Conservation (phyloP, 1,140 invertebrate genomes). For the Scylla paramamosain region DNA sequence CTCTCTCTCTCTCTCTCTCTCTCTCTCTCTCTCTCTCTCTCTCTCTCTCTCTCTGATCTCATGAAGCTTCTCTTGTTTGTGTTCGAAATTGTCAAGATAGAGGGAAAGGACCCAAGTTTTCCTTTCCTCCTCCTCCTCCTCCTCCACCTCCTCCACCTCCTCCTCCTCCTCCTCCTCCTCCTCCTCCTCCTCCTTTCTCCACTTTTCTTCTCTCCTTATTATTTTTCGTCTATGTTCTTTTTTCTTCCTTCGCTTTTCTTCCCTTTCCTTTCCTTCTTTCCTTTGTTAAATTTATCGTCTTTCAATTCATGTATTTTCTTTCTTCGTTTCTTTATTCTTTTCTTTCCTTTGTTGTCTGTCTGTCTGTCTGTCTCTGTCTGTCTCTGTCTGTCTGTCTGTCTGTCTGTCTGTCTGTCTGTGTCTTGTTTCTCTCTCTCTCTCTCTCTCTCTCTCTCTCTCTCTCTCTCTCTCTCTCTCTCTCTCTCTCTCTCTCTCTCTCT, state of each 20-base stretch:
- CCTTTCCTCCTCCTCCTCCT: too few relatives aligned
- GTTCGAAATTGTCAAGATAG: too few relatives aligned
- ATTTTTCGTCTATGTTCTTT: background rate
- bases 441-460: background rate
- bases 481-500: background rate
- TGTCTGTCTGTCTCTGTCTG: too few relatives aligned
- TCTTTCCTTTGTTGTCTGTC: background rate
- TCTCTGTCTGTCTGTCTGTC: too few relatives aligned
- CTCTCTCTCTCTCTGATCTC: too few relatives aligned
- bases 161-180: background rate
- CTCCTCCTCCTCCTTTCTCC: background rate
- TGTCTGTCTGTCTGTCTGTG: background rate
- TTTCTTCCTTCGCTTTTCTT: background rate
- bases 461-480: background rate
- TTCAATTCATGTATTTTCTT: background rate
- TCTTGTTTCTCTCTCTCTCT: background rate
- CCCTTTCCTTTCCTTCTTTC: background rate
- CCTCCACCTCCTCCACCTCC: background rate
- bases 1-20: too few relatives aligned
- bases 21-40: too few relatives aligned
- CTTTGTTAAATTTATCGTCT: background rate
- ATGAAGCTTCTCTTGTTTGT: too few relatives aligned
- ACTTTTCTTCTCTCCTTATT: background rate
- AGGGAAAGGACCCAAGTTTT: too few relatives aligned
- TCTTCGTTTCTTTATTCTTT: too few relatives aligned